Conservation (phyloP, 2,797 vertebrate species). For the Nothura maculosa region DNA sequence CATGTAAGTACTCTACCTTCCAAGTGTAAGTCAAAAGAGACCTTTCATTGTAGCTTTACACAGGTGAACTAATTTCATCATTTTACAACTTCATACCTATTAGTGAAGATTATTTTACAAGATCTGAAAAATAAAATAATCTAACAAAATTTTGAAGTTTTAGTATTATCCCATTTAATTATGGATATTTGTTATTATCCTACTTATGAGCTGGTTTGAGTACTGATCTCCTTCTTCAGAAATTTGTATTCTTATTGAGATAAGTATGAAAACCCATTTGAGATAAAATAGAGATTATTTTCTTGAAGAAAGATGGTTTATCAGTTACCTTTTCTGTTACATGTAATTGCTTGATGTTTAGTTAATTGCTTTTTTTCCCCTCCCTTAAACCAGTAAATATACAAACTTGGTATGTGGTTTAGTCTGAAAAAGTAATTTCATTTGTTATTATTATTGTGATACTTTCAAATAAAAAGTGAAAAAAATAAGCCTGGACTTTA, state of each 20-base stretch:
- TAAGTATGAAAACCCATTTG: background rate
- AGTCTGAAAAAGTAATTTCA: background rate
- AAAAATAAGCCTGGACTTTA: background rate
- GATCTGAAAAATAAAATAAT: constrained; percentile 2
- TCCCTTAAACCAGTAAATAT: background rate
- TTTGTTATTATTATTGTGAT: background rate
- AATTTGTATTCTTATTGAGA: background rate
- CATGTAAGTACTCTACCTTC: background rate
- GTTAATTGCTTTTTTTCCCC: background rate
- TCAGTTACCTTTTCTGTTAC: background rate
- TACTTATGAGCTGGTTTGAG: background rate
- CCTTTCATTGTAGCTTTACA: background rate
- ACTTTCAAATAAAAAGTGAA: background rate
- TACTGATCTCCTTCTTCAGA: background rate
- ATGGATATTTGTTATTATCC: background rate
- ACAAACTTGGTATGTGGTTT: background rate
- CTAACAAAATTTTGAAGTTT: background rate
- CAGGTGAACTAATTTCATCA: background rate
- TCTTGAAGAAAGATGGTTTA: background rate
- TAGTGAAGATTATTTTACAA: background rate
- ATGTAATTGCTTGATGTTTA: background rate
- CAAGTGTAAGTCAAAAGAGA: background rate
- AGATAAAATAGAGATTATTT: background rate
- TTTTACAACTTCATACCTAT: background rate
- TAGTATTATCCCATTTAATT: background rate